Conservation (phyloP, 2,113 vertebrate species). For the Noctilio leporinus region DNA sequence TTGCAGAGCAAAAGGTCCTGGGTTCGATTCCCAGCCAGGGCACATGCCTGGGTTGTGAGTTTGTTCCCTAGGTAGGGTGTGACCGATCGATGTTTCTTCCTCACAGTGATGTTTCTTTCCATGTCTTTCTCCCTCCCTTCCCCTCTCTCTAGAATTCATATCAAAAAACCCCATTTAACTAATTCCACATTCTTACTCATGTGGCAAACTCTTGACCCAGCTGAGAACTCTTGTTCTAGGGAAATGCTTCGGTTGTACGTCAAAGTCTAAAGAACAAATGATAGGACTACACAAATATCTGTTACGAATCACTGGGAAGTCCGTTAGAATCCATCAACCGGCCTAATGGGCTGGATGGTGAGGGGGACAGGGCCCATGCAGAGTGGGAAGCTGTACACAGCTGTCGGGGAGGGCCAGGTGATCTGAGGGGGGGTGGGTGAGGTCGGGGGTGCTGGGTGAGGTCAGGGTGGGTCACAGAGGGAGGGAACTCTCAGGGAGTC, state of each 20-base stretch:
- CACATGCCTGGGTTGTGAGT: too few relatives aligned
- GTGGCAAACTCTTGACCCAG: background rate
- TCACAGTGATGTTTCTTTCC: too few relatives aligned
- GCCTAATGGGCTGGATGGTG: background rate
- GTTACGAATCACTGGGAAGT: background rate
- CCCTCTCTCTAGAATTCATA: too few relatives aligned
- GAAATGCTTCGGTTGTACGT: background rate
- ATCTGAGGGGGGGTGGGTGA: background rate
- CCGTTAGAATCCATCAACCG: background rate
- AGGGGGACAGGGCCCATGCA: background rate
- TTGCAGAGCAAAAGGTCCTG: too few relatives aligned
- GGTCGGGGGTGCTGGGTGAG: background rate
- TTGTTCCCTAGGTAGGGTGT: too few relatives aligned
- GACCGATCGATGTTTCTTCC: too few relatives aligned
- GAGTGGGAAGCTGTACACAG: background rate
- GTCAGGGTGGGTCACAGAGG: background rate
- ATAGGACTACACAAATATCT: background rate
- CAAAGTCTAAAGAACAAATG: slow-evolving; percentile 23
- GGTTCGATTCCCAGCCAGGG: too few relatives aligned
- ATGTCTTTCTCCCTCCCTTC: too few relatives aligned
- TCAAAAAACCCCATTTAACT: too few relatives aligned
- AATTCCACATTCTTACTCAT: background rate
- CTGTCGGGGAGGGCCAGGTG: too few relatives aligned
- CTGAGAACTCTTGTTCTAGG: background rate
- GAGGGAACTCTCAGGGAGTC: background rate